These are phyloP conservation scores for Drosophila glabriapex DNA, from an alignment of 2,888 invertebrate genomes.

Conservation along the genomic window DNA sequence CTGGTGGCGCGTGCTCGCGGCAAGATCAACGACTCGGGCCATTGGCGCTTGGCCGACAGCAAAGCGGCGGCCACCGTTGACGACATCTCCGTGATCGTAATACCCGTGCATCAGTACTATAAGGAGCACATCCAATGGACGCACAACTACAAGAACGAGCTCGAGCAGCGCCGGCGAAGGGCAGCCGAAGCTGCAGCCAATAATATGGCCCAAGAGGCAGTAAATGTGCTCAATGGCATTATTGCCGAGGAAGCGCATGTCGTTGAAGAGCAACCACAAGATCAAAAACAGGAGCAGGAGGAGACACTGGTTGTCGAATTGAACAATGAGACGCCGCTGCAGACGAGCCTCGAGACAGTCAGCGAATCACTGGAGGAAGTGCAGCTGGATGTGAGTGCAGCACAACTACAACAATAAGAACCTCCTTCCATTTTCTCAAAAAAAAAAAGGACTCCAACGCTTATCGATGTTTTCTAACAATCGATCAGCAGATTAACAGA, in stretches of 20 bases:
- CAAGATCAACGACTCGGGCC: slow-evolving; percentile 87
- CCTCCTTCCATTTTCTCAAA: too few species aligned
- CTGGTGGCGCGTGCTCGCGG: slow-evolving; percentile 92
- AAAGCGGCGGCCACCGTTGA: slow-evolving; percentile 91
- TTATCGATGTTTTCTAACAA: neutral
- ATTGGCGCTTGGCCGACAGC: slow-evolving; percentile 87
- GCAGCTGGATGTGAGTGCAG: slow-evolving; percentile 30
- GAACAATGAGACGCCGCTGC: slow-evolving; percentile 5
- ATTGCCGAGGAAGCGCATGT: slow-evolving; percentile 62
- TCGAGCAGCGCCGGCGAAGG: slow-evolving; percentile 51
- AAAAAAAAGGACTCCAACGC: neutral
- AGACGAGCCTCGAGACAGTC: slow-evolving; percentile 34
- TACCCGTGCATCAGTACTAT: slow-evolving; percentile 90
- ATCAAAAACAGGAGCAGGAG: slow-evolving; percentile 15
- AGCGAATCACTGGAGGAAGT: slow-evolving; percentile 38
- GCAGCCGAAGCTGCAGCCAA: slow-evolving; percentile 25
- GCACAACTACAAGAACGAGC: slow-evolving; percentile 70
- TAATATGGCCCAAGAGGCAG: slow-evolving; percentile 58
- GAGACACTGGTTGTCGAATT: slow-evolving; percentile 18
- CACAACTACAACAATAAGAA: neutral
- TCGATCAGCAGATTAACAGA: neutral
- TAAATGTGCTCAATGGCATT: slow-evolving; percentile 55
- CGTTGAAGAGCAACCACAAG: slow-evolving; percentile 55
- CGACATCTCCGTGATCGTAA: slow-evolving; percentile 93
- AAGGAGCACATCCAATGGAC: slow-evolving; percentile 88